Evolutionary conservation across 2,888 invertebrate species (phyloP), one percentile per base, ranked within the genome.

Genomic region (Pammene fasciana): DNA sequence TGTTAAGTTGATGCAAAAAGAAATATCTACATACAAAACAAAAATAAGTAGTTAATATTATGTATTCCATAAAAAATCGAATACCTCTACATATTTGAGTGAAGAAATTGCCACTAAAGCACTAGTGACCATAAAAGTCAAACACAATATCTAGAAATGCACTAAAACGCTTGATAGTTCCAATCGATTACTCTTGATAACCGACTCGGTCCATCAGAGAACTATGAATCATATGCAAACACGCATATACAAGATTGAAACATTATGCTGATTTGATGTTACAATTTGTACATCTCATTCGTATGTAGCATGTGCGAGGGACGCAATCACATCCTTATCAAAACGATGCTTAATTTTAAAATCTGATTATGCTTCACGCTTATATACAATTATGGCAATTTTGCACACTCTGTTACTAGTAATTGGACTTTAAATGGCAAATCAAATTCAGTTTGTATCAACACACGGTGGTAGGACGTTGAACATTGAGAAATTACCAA

Each of bases 381-480:
- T 54, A 18, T 7, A 67, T 68, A 54, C 46, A 54, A 70, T 68
- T 26, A 54, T 43, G 54, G 36, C 65, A 38, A 70, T 70, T 70
- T 16, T 13, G 36, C 60, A 70, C 70, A 65, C 65, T 59, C 34
- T 60, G 70, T 46, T 65, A 52, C 2, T 16, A 14, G 14, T 70
- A 65, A 70, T 70, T 60, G 65, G 26, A 64, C 11, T 43, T 46
- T 38, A 52, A 68, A 50, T 14, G 38, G 9, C 11, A 13, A 13
- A 16, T 2, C 5, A n/a, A 26, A 9, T 54, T 50, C 59, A 67
- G 60, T 67, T n/a, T 45, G 7, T 16, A 45, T 10, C 60, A 34
- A 50, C 1, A 56, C 10, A 43, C 10, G 0, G 0, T 11, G 4
- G n/a, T 14, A 4, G n/a, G 0, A 14, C 5, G 34, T 45, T 34